Evolutionary conservation across 23 tunicate genomes (phyloP), one percentile per base, ranked within the genome.

Genomic region (Trididemnum miniatum): DNA sequence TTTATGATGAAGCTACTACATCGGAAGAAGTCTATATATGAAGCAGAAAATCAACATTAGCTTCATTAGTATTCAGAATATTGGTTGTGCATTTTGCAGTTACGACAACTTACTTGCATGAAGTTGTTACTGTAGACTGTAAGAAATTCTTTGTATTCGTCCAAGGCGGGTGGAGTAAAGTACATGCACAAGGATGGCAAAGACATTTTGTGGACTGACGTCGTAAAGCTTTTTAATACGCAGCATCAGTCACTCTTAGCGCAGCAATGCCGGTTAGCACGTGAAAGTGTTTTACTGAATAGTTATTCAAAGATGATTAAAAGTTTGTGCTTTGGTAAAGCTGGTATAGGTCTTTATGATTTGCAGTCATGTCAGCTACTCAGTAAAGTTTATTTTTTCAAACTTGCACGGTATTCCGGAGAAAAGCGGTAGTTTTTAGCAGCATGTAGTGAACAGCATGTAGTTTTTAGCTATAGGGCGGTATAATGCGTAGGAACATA

Each of bases 101-200:
- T n/a, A n/a, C 54, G 15, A 44, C 15, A 44, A 44, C 15, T 44
- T 44, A 9, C 20, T 5, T 9, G 15, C 31, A 64, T 64, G 71
- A 29, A 36, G 2, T 75, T 37, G 9, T 18, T 22, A 20, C 24
- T 35, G 24, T n/a, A 75, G 80, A 75, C 80, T 18, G 80, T 26
- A 20, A 35, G 80, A 75, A 75, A 75, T 75, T 44, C 40, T 1
- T 50, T 75, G 36, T 75, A 35, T 28, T 18, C 60, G 36, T 75
- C 80, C 2, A 75, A 75, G 26, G 59, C 80, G 22, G n/a, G 7
- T 22, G 80, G 80, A 35, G 7, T 28, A 24, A 44, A 26, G 24
- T 35, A 34, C 9, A 18, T 75, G 60, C 36, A 33, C 9, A 35
- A 22, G 31, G n/a, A 75, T 36, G 80, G 80, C 36, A 75, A 75